These are phyloP conservation scores for Pomacea canaliculata DNA, from an alignment of 2,888 invertebrate genomes.

Conservation along the genomic window DNA sequence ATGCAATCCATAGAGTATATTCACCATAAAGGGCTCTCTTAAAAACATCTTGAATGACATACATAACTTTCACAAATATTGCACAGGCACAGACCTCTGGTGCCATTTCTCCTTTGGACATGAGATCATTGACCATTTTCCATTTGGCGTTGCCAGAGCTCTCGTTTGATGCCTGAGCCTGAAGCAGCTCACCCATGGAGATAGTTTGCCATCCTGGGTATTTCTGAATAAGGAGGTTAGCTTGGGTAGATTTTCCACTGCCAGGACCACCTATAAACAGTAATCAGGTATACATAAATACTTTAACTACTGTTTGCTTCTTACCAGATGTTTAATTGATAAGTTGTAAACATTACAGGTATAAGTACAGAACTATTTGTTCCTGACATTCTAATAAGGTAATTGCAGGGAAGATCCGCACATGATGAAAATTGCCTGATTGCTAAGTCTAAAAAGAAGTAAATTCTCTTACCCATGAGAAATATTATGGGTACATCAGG, in stretches of 20 bases:
- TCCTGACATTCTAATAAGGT: no score
- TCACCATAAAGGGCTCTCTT: no score
- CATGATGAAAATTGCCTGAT: no score
- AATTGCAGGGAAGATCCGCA: no score
- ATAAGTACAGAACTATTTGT: no score
- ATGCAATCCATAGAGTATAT: no score
- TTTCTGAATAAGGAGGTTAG: conserved; percentile 83
- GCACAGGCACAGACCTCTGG: conserved; percentile 53
- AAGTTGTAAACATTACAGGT: no score
- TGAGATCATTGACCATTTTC: conserved; percentile 52
- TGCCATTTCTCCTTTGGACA: conserved; percentile 63
- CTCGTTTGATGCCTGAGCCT: conserved; percentile 57
- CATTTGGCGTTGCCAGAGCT: conserved; percentile 62
- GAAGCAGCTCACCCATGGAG: conserved; percentile 67
- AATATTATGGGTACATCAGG: conserved; percentile 59
- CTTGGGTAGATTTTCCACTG: conserved; percentile 93
- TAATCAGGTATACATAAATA: neutral
- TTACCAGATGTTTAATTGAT: no score
- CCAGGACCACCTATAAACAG: conserved; percentile 80
- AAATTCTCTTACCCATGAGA: conserved; percentile 54
- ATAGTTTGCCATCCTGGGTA: conserved; percentile 64
- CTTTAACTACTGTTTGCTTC: no score
- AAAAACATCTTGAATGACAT: no score
- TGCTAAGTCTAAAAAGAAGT: neutral
- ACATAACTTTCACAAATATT: no score